Evolutionary conservation across 2,888 invertebrate genomes (phyloP).

Genomic region (Punctoribates punctum): DNA sequence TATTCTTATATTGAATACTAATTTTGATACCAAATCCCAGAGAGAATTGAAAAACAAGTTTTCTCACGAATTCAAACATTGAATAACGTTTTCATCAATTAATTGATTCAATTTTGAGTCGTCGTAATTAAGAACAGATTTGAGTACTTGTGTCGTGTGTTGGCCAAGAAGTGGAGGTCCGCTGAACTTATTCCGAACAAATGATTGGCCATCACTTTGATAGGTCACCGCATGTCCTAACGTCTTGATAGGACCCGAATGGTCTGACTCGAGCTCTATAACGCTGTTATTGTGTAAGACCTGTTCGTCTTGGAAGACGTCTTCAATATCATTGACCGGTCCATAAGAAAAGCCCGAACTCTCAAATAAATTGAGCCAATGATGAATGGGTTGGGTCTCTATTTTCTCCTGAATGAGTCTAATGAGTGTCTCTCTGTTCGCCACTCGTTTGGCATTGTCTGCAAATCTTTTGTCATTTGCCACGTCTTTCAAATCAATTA

Average conservation of each 20-base stretch:
- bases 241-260: slow-evolving; percentile 64
- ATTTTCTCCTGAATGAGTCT: slow-evolving; percentile 52
- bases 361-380: slow-evolving; percentile 71
- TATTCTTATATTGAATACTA: neutral
- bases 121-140: slow-evolving; percentile 49
- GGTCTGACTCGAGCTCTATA: slow-evolving; percentile 60
- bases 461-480: slow-evolving; percentile 63
- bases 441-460: slow-evolving; percentile 70
- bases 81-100: slow-evolving; percentile 56
- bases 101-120: slow-evolving; percentile 43
- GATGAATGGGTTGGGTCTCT: slow-evolving; percentile 64
- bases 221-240: slow-evolving; percentile 77
- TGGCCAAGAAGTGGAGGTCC: slow-evolving; percentile 83
- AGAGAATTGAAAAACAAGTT: neutral
- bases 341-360: slow-evolving; percentile 78
- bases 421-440: slow-evolving; percentile 68
- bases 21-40: neutral
- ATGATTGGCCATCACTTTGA: slow-evolving; percentile 58
- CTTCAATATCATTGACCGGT: slow-evolving; percentile 77
- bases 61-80: slow-evolving; percentile 48
- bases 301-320: slow-evolving; percentile 85
- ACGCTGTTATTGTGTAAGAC: slow-evolving; percentile 59
- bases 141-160: slow-evolving; percentile 74
- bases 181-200: neutral
- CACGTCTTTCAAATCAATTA: slow-evolving; percentile 56